Base-by-base conservation (phyloP, 2,797 vertebrate genomes). In the Dendrocincla tyrannina region DNA sequence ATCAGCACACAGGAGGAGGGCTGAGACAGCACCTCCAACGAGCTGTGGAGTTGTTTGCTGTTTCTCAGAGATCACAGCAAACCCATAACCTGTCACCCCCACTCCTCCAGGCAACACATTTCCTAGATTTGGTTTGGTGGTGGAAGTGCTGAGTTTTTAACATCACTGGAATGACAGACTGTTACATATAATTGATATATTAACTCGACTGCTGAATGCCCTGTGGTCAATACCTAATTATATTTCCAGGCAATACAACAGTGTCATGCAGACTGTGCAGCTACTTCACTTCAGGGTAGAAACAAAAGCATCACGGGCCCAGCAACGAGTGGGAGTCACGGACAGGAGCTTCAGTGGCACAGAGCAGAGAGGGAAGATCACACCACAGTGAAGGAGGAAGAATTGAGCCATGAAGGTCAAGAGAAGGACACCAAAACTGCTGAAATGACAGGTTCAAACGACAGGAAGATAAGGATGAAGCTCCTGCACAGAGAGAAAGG, bases 171-270 rank as follows among this genome's bases (percentile, higher is more conserved):
- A 86, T 35, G 30, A 52, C 64, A 74, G 1, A 9, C 24, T 37
- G 37, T 47, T 84, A 60, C 62, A 89, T n/a, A 27, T 78, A 92
- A 91, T 94, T 86, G 95, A 91, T 62, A 49, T 13, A 75, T 69
- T 60, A 89, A 92, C 42, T 89, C 35, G 74, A 64, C 22, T 87
- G 92, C 47, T 32, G 69, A 86, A 60, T 39, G 81, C 64, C 63
- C 74, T 67, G 56, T 49, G 44, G 91, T 96, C 95, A 75, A 97
- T 96, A 93, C 58, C 64, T 83, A 89, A 89, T 93, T 91, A 44
- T 64, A 91, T 64, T 93, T 79, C 56, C 81, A 89, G 81, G 74
- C 93, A 89, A 70, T 52, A 75, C 37, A 72, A 59, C 44, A 39
- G 72, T 0, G 2, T 50, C 90, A 91, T 58, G 33, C 74, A 85